phyloP scores from a whole-genome alignment of 2,797 vertebrate genomes.

The Scomberomorus guttatus region DNA sequence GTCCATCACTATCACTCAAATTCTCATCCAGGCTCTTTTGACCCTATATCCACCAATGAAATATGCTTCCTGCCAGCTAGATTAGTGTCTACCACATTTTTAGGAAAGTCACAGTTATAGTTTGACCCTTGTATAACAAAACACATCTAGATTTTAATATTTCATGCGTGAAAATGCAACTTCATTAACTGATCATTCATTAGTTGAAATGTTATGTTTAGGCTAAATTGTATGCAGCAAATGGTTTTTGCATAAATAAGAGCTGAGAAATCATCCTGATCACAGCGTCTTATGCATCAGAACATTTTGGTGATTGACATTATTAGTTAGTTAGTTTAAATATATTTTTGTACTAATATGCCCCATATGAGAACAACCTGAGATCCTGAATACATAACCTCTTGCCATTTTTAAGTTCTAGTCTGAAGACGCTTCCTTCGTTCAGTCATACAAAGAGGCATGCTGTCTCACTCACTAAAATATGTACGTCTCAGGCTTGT shows the following conservation, averaged over 20 bases:
- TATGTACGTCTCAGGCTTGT: slow-evolving; percentile 30
- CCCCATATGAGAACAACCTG: not conserved
- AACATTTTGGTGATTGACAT: not conserved
- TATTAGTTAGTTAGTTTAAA: too few relatives aligned
- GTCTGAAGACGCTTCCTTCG: not conserved
- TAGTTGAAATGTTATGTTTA: not conserved
- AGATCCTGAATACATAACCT: slow-evolving; percentile 3
- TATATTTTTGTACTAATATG: too few relatives aligned
- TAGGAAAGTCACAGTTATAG: not conserved
- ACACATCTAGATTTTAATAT: not conserved
- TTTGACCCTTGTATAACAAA: not conserved
- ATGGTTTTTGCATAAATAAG: not conserved
- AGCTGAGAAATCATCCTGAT: not conserved
- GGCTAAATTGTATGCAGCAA: not conserved
- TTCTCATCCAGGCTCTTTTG: not conserved
- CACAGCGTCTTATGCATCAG: not conserved
- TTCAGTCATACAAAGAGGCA: slow-evolving; percentile 10
- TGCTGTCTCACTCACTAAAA: slow-evolving; percentile 26
- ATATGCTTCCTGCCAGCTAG: not conserved
- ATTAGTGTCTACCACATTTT: not conserved
- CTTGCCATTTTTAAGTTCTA: not conserved
- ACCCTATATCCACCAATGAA: not conserved
- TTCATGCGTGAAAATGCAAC: not conserved
- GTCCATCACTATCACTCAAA: not conserved
- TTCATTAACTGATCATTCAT: not conserved